A percentile compares a stretch with the other conserved stretches of the same genome.
phyloP scores from a whole-genome alignment of 2,797 vertebrate species.

The Kryptopterus vitreolus region DNA sequence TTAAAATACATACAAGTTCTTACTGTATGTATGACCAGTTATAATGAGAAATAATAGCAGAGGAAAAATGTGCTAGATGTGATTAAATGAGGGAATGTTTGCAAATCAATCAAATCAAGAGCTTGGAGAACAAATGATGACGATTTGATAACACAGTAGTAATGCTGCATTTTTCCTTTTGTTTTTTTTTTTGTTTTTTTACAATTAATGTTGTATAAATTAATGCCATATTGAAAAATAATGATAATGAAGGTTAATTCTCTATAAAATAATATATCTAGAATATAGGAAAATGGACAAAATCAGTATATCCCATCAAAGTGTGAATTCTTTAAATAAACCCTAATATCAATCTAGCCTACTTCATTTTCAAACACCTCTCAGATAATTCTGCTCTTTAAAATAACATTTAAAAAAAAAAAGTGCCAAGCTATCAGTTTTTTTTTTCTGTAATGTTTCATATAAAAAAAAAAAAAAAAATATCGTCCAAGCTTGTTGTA shows the following conservation, averaged over 20 bases:
- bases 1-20: slow-evolving; percentile 34
- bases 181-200: too few relatives aligned
- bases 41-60: slow-evolving; percentile 36
- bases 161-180: slow-evolving; percentile 23
- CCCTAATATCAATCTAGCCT: slow-evolving; percentile 66
- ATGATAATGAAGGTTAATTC: slow-evolving; percentile 55
- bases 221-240: slow-evolving; percentile 49
- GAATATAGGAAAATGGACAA: slow-evolving; percentile 44
- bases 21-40: not conserved
- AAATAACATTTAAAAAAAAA: slow-evolving; percentile 60
- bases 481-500: slow-evolving; percentile 66
- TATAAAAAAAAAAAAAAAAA: slow-evolving; percentile 65
- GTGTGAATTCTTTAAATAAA: slow-evolving; percentile 64
- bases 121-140: slow-evolving; percentile 6
- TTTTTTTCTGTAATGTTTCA: slow-evolving; percentile 67
- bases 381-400: slow-evolving; percentile 60
- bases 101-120: slow-evolving; percentile 43
- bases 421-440: slow-evolving; percentile 69
- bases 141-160: slow-evolving; percentile 44
- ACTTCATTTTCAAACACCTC: slow-evolving; percentile 65
- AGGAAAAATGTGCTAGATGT: slow-evolving; percentile 20
- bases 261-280: slow-evolving; percentile 52
- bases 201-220: slow-evolving; percentile 37
- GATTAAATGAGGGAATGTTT: slow-evolving; percentile 39
- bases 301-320: slow-evolving; percentile 36